These are phyloP conservation scores for Pseudococcus jackbeardsleyi DNA, from an alignment of 2,888 invertebrate species.

Conservation along the genomic window DNA sequence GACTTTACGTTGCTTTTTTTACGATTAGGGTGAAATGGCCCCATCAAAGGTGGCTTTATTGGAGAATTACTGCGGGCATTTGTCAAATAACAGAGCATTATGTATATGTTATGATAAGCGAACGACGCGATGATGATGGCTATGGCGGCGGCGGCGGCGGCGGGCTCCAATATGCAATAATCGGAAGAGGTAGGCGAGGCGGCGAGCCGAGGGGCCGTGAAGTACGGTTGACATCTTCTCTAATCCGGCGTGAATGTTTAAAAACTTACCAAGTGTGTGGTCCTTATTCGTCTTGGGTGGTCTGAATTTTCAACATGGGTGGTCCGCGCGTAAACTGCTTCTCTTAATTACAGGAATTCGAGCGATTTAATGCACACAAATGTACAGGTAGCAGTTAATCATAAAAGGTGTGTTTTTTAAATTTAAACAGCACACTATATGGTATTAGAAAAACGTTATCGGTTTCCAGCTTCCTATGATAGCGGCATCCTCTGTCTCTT, in stretches of 20 bases:
- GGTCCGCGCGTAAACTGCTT: slow-evolving; percentile 64
- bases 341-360: slow-evolving; percentile 65
- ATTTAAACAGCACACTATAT: slow-evolving; percentile 52
- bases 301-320: slow-evolving; percentile 63
- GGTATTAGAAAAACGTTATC: slow-evolving; percentile 30
- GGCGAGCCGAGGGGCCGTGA: slow-evolving; percentile 38
- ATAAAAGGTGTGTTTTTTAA: slow-evolving; percentile 65
- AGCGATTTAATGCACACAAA: slow-evolving; percentile 65
- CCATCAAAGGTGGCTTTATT: slow-evolving; percentile 15
- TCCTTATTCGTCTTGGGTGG: slow-evolving; percentile 63
- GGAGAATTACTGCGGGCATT: slow-evolving; percentile 3
- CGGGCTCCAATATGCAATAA: slow-evolving; percentile 26
- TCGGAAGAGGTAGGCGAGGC: background rate
- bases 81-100: slow-evolving; percentile 60
- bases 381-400: slow-evolving; percentile 64
- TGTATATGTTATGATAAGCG: slow-evolving; percentile 58
- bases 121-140: background rate
- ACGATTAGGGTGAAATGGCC: slow-evolving; percentile 19
- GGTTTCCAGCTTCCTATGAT: slow-evolving; percentile 9
- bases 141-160: background rate
- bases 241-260: slow-evolving; percentile 65
- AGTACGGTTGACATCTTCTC: slow-evolving; percentile 63
- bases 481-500: background rate
- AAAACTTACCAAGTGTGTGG: slow-evolving; percentile 63
- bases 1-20: background rate